Evolutionary conservation across 2,113 vertebrate genomes (phyloP).

Genomic region (Alligator mississippiensis): DNA sequence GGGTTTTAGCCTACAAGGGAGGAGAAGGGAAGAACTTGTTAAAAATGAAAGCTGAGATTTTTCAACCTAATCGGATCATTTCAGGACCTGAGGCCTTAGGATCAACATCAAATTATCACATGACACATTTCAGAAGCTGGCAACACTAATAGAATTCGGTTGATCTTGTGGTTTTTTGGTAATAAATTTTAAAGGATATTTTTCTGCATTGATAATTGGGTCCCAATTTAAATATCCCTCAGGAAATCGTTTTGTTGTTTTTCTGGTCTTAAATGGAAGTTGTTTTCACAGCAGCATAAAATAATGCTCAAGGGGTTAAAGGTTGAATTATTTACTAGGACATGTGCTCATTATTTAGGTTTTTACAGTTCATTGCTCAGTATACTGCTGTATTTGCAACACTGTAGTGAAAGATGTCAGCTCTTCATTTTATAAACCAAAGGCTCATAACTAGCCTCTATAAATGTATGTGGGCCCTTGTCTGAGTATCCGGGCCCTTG

Average conservation of each 20-base stretch:
- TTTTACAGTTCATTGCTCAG: not conserved
- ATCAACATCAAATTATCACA: not conserved
- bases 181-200: not conserved
- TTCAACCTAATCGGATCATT: not conserved
- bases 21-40: not conserved
- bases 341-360: not conserved
- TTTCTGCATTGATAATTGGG: not conserved
- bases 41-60: not conserved
- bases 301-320: too few species aligned
- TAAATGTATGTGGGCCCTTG: not conserved
- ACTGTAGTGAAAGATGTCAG: not conserved
- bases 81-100: not conserved
- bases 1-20: not conserved
- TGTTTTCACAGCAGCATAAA: not conserved
- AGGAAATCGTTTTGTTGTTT: fast-evolving
- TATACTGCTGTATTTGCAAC: fast-evolving
- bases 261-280: not conserved
- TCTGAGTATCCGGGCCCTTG: not conserved
- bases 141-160: not conserved
- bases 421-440: fast-evolving
- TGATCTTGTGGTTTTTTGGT: not conserved
- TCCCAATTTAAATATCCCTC: not conserved
- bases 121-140: not conserved
- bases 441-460: not conserved
- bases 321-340: not conserved